Evolutionary conservation across 2,888 invertebrate species (phyloP), one percentile per base, ranked within the genome.

Genomic region (Morpho deidamia): DNA sequence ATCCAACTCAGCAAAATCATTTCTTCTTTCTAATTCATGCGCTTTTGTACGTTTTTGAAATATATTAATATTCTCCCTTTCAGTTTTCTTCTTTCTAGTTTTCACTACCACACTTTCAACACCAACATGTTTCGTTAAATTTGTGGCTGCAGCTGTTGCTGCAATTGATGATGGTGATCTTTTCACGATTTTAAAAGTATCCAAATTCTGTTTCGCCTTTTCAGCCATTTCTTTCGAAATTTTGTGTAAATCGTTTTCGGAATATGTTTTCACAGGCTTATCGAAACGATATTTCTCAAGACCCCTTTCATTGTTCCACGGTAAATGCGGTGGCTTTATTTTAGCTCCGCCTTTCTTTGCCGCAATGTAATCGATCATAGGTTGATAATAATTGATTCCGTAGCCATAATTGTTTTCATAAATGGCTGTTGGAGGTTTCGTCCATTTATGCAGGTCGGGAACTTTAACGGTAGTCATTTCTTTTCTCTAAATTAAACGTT

Each of bases 391-490:
- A 84, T 95, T 94, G 71, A 95, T 94, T 49, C 94, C 95, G 78
- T 93, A 95, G 64, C 94, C 94, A 83, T 96, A 96, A 83, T 96
- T 96, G 79, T 94, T 93, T 73, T 95, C 94, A 85, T 96, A 96
- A 55, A 94, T 92, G 53, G 92, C 78, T 12, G 94, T 93, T 50
- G 93, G 92, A 48, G 92, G 92, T 63, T 88, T 89, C 53, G 78
- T 84, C 91, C 91, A 91, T 65, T 88, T 88, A 59, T 72, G 78
- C 51, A 74, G 79, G 61, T 81, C 83, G 46, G 83, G 81, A 67
- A 86, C 72, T 69, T 87, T 84, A 60, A 88, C 76, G n/a, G 87
- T 83, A 51, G 89, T 75, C 87, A 89, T 87, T 23, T 42, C 51
- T 10, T 39, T 44, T 35, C 38, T 40, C 69, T 80, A 80, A 52